Base-by-base conservation (phyloP, 2,888 invertebrate genomes). In the Cosmopolites sordidus region DNA sequence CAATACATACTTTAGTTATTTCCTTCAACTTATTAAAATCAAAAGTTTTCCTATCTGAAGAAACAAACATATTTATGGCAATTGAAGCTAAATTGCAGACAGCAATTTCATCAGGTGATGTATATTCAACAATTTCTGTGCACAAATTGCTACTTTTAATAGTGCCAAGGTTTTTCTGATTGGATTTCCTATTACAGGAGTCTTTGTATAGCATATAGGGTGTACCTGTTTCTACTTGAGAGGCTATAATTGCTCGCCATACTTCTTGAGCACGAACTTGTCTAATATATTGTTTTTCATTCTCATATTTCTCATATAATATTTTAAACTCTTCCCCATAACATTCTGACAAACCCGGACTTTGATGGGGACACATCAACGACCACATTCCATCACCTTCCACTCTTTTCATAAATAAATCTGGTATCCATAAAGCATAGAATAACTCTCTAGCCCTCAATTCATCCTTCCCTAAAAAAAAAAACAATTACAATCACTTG, bases 151-250 rank as follows among this genome's bases (percentile, higher is more conserved):
- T 94, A 73, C 96, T 93, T 75, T 95, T 96, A 62, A 99, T 99
- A 0, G 98, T 98, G 11, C 99, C 99, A 52, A 99, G 77, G 75
- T 99, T 97, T 73, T 98, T 89, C 68, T 99, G 99, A 74, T 99
- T 99, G 54, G 93, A 93, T 76, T 99, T 99, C 1, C 89, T 77
- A 70, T 99, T 99, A 69, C 98, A 97, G 2, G 94, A 83, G 76
- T 99, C 99, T 76, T 94, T 94, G 70, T 92, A 94, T 0, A 93
- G 75, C 93, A 99, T 97, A 72, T 94, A 99, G 0, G 99, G 99
- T 2, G 92, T 94, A 9, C 98, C 99, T 1, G 98, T 98, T 79
- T 99, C 99, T 1, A 94, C 91, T 76, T 97, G 96, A 0, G 96
- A 84, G 69, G 92, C 89, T 57, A 96, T 86, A 57, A 99, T 92